phyloP scores from a whole-genome alignment of 2,113 vertebrate genomes.

The Gambusia affinis region DNA sequence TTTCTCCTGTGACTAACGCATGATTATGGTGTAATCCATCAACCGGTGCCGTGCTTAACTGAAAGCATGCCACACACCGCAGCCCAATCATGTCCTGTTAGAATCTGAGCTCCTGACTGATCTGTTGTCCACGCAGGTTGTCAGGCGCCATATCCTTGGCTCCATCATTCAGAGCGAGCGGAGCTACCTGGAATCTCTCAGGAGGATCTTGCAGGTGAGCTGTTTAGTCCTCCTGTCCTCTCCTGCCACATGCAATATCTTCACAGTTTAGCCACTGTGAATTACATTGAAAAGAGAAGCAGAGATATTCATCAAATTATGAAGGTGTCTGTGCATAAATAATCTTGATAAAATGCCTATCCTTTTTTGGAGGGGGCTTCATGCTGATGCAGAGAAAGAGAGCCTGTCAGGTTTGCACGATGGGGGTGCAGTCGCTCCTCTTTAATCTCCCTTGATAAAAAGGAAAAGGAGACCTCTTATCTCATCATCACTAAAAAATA shows the following conservation, averaged over 20 bases:
- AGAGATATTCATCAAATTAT: constrained; percentile 69
- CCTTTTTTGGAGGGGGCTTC: constrained; percentile 12
- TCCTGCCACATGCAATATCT: constrained; percentile 64
- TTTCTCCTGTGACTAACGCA: constrained; percentile 41
- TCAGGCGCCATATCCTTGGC: constrained; percentile 90
- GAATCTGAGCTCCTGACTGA: constrained; percentile 47
- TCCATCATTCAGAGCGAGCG: constrained; percentile 94
- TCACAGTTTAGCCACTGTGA: constrained; percentile 45
- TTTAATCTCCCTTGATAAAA: constrained; percentile 53
- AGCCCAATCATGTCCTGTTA: constrained; percentile 57
- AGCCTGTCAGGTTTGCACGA: constrained; percentile 22
- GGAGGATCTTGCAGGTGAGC: constrained; percentile 89
- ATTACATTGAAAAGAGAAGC: constrained; percentile 33
- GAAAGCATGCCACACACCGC: constrained; percentile 25
- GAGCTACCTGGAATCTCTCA: constrained; percentile 90
- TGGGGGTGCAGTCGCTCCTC: constrained; percentile 33
- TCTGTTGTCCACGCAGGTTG: constrained; percentile 80
- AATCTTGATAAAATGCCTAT: constrained; percentile 51
- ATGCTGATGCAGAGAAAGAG: constrained; percentile 25
- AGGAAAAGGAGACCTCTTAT: constrained; percentile 50
- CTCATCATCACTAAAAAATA: constrained; percentile 52
- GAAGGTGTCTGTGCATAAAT: constrained; percentile 52
- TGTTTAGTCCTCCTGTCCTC: constrained; percentile 54
- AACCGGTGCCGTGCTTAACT: constrained; percentile 41
- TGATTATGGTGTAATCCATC: constrained; percentile 61